A percentile compares a stretch with the other conserved stretches of the same genome.
These are phyloP conservation scores for Stercorarius parasiticus DNA, from an alignment of 2,113 vertebrate genomes.

Conservation along the genomic window DNA sequence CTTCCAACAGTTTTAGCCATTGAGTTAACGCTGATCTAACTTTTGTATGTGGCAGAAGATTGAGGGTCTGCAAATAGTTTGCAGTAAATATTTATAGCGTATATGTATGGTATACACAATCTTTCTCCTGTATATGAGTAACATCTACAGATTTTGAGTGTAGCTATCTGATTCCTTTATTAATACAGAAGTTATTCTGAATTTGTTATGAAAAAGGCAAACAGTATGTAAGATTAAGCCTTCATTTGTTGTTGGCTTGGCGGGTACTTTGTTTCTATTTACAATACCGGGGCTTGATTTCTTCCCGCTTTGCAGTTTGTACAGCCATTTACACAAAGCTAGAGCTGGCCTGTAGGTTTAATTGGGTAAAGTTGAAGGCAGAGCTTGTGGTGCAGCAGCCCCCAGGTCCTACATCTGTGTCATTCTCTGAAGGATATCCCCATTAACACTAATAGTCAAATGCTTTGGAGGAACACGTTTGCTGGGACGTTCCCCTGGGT, in stretches of 20 bases:
- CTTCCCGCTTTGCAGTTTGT: background rate
- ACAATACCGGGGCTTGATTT: background rate
- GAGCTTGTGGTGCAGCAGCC: background rate
- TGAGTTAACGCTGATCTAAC: background rate
- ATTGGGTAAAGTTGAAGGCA: background rate
- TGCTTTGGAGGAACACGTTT: background rate
- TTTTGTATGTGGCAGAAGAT: background rate
- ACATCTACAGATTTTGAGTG: background rate
- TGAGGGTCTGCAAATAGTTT: background rate
- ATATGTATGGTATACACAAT: background rate
- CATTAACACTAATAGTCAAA: background rate
- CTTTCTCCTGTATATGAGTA: background rate
- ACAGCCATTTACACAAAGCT: background rate
- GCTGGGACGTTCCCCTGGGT: background rate
- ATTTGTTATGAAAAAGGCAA: background rate
- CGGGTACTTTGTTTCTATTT: background rate
- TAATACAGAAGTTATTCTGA: background rate
- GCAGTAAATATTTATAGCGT: background rate
- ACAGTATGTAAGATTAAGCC: background rate
- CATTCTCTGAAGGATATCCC: background rate
- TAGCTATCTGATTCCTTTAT: background rate
- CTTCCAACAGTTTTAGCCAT: background rate
- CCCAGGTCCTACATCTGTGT: background rate
- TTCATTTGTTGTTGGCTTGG: background rate
- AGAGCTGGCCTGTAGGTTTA: background rate